phyloP scores from a whole-genome alignment of 2,888 invertebrate species.

The Imbricaverruca yamaguchii region DNA sequence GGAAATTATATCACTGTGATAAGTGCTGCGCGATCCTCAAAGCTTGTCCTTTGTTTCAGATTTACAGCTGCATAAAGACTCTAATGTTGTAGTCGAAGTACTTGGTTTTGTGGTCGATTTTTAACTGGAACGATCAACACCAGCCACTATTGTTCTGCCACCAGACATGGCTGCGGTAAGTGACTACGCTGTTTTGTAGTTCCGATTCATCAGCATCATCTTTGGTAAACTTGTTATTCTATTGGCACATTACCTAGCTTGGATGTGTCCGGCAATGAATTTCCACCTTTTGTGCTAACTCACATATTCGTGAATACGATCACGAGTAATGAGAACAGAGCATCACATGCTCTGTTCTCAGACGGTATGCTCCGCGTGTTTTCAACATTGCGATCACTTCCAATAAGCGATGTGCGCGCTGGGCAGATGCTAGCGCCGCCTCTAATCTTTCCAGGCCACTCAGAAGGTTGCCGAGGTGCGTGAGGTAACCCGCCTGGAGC shows the following conservation, averaged over 20 bases:
- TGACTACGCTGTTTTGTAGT: not conserved
- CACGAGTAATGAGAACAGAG: not conserved
- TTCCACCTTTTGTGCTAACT: not conserved
- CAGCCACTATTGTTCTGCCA: constrained; percentile 9
- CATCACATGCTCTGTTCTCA: not conserved
- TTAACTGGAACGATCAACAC: not conserved
- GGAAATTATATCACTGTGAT: no score
- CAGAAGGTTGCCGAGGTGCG: no score
- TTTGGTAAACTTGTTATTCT: not conserved
- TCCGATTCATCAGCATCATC: not conserved
- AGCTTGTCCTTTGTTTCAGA: no score
- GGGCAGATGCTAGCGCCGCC: no score
- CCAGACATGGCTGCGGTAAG: constrained; percentile 16
- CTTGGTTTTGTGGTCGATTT: not conserved
- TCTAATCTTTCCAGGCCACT: no score
- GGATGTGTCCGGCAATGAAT: not conserved
- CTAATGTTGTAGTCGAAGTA: no score
- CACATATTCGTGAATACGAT: not conserved
- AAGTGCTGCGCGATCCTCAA: no score
- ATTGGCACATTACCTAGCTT: not conserved
- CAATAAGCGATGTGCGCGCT: no score
- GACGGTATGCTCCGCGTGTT: no score
- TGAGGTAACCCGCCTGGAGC: constrained; percentile 51
- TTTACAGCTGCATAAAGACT: no score
- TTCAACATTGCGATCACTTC: no score